Evolutionary conservation across 2,797 vertebrate species (phyloP), one percentile per base, ranked within the genome.

Genomic region (Lithobates sylvaticus): DNA sequence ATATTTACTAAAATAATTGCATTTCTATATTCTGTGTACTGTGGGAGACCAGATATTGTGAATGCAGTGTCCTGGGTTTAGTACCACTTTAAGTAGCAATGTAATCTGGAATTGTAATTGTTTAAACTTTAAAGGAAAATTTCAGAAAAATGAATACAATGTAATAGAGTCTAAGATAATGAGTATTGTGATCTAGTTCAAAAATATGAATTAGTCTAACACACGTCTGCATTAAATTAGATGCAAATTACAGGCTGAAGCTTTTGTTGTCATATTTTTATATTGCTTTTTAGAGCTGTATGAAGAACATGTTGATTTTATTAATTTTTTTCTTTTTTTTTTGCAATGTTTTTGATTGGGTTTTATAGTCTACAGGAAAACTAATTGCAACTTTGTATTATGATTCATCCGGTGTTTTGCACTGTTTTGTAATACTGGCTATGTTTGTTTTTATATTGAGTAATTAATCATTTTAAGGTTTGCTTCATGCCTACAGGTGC

Each of bases 211-310:
- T 47, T 68, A 68, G 64, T 23, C 58, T 64, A 61, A 64, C 50
- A 21, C 34, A 61, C 13, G 10, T 6, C 13, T 47, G 23, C 44
- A 47, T 47, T 78, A 78, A 65, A 78, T 78, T 79, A 32, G 16
- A 32, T 69, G 65, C 6, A 47, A 68, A 68, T 79, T 79, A 47
- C 64, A 32, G 54, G 64, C 54, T 79, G 68, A 44, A 79, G 77
- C 26, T 78, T 78, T 67, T 44, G 77, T 79, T 68, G 64, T 47
- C 77, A 79, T 16, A 47, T 44, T 47, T 79, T 68, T 44, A 10
- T 44, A 10, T 26, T 78, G 65, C 54, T 2, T 78, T 65, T 67
- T 67, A 39, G 64, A 39, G 58, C 34, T 15, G n/a, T 23, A 18
- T 54, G 16, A 29, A 79, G n/a, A 79, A 29, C n/a, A 29, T 68